These are phyloP conservation scores for Cryptus viduatorius DNA, from an alignment of 2,888 invertebrate genomes.

Conservation along the genomic window DNA sequence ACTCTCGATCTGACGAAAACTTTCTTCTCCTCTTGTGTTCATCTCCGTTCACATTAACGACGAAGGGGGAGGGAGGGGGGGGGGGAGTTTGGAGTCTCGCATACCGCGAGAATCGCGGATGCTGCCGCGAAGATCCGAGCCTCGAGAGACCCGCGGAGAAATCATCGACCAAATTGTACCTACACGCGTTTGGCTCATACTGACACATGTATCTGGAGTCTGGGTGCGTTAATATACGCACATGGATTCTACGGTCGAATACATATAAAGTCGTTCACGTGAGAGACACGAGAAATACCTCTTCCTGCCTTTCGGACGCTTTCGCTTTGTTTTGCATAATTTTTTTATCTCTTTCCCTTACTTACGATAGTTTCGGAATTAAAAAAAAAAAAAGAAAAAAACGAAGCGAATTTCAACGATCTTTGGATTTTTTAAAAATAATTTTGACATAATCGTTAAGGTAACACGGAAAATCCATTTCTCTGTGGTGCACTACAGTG, in stretches of 20 bases:
- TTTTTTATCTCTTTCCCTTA: constrained; percentile 22
- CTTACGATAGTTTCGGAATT: not conserved
- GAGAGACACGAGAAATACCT: constrained; percentile 38
- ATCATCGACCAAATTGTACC: constrained; percentile 58
- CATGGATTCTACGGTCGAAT: not conserved
- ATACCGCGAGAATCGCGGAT: not conserved
- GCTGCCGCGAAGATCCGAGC: not conserved
- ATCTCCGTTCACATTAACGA: constrained; percentile 64
- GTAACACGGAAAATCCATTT: not conserved
- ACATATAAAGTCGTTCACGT: not conserved
- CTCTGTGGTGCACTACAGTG: not conserved
- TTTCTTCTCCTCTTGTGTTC: constrained; percentile 44
- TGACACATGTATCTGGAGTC: not conserved
- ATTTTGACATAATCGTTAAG: not conserved
- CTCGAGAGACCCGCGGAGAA: constrained; percentile 48
- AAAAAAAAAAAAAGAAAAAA: not conserved
- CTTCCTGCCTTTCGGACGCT: constrained; percentile 29
- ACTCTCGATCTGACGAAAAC: constrained; percentile 26
- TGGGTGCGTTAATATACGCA: not conserved
- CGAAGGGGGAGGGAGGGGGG: constrained; percentile 29
- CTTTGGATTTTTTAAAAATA: too few relatives aligned
- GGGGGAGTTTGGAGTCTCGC: constrained; percentile 15
- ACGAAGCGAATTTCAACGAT: not conserved
- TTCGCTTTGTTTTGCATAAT: constrained; percentile 61
- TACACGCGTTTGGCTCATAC: constrained; percentile 19